A percentile compares a stretch with the other conserved stretches of the same genome.
These are phyloP conservation scores for Melanotaenia maccullochi DNA, from an alignment of 2,797 vertebrate genomes.

Conservation along the genomic window DNA sequence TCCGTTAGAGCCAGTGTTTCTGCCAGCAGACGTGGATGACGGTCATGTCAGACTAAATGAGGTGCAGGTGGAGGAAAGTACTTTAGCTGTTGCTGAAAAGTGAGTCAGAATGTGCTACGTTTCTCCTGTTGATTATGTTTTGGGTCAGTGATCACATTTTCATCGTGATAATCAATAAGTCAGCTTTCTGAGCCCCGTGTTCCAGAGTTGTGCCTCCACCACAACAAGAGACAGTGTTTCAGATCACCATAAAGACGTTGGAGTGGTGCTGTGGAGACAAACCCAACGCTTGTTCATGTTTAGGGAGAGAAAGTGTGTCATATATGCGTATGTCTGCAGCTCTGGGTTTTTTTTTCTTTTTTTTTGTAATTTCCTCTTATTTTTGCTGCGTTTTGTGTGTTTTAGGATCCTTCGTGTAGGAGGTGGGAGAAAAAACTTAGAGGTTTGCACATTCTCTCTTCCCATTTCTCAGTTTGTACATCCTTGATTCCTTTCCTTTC, in stretches of 20 bases:
- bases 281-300: background rate
- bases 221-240: background rate
- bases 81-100: constrained; percentile 1
- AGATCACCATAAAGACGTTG: background rate
- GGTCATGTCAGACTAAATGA: background rate
- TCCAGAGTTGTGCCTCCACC: background rate
- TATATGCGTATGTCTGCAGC: background rate
- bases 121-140: background rate
- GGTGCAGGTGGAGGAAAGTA: too few relatives aligned
- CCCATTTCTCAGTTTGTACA: background rate
- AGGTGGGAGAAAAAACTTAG: constrained; percentile 1
- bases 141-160: constrained; percentile 13
- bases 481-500: background rate
- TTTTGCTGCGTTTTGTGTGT: background rate
- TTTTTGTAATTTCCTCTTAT: background rate
- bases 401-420: background rate
- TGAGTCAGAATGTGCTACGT: constrained; percentile 1
- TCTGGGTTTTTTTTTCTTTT: background rate
- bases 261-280: background rate
- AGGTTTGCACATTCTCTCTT: background rate
- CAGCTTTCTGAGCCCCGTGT: background rate
- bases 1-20: background rate
- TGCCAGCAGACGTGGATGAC: background rate
- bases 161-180: constrained; percentile 20
- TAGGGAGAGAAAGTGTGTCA: background rate